These are phyloP conservation scores for Mus pahari DNA, from an alignment of 2,113 vertebrate species.

Conservation along the genomic window DNA sequence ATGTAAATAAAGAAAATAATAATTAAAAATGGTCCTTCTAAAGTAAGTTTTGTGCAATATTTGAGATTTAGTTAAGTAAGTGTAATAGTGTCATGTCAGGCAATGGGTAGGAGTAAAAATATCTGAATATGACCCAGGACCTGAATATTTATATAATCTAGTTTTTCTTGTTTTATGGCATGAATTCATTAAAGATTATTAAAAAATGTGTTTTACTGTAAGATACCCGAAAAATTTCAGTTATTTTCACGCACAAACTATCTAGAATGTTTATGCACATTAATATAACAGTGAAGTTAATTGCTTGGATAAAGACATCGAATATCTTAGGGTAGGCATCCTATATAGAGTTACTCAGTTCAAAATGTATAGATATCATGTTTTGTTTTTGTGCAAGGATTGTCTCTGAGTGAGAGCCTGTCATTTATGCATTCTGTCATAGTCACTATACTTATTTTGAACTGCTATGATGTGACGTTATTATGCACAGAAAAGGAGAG, in stretches of 20 bases:
- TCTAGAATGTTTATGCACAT: neutral
- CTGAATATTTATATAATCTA: neutral
- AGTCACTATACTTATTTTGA: neutral
- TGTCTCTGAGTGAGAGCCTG: neutral
- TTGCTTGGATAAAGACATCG: neutral
- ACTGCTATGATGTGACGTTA: neutral
- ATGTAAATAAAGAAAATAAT: too few relatives aligned
- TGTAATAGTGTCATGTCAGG: neutral
- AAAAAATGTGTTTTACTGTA: neutral
- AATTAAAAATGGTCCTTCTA: neutral
- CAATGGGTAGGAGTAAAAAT: neutral
- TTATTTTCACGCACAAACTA: neutral
- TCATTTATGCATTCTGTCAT: neutral
- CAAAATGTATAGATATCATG: neutral
- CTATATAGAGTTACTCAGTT: neutral
- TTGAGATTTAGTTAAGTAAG: neutral
- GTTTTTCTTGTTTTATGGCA: neutral
- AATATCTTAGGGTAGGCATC: neutral
- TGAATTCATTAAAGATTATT: neutral
- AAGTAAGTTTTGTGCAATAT: neutral
- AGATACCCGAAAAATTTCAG: neutral
- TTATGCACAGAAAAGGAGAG: neutral
- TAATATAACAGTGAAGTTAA: neutral
- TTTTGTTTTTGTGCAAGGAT: neutral
- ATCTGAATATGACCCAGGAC: neutral